Evolutionary conservation across 2,888 invertebrate species (phyloP).

Genomic region (Ochropleura plecta): DNA sequence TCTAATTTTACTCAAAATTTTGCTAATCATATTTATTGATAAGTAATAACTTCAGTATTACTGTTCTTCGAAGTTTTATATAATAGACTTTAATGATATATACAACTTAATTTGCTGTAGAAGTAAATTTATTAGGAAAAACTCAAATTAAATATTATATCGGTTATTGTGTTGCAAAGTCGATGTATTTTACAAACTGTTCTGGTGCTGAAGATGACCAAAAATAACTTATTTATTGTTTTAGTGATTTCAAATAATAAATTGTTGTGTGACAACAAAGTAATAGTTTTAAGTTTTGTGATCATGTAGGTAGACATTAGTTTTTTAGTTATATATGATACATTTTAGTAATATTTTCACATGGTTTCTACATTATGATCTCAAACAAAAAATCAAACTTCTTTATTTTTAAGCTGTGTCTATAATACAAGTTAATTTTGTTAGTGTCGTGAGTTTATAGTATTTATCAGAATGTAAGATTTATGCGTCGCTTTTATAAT

Average conservation of each 20-base stretch:
- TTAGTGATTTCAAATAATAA: slow-evolving; percentile 19
- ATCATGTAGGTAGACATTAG: slow-evolving; percentile 41
- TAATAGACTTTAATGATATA: slow-evolving; percentile 15
- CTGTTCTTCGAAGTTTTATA: slow-evolving; percentile 12
- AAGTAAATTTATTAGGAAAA: slow-evolving; percentile 6
- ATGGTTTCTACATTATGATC: slow-evolving; percentile 53
- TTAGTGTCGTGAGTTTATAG: slow-evolving; percentile 21
- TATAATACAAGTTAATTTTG: slow-evolving; percentile 2
- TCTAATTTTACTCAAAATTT: slow-evolving; percentile 20
- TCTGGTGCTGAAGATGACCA: slow-evolving; percentile 64
- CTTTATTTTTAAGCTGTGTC: slow-evolving; percentile 55
- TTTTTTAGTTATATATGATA: slow-evolving; percentile 28
- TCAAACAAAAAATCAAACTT: slow-evolving; percentile 41
- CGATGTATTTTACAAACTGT: slow-evolving; percentile 46
- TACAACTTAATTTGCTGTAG: neutral
- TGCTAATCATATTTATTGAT: slow-evolving; percentile 23
- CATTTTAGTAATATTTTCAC: slow-evolving; percentile 31
- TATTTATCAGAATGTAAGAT: slow-evolving; percentile 22
- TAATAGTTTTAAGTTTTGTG: slow-evolving; percentile 40
- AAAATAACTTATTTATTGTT: slow-evolving; percentile 42
- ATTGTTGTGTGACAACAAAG: slow-evolving; percentile 37
- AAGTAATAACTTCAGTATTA: slow-evolving; percentile 1
- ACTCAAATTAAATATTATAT: neutral
- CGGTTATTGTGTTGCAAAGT: slow-evolving; percentile 33
- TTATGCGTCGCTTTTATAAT: slow-evolving; percentile 18